Conservation (phyloP, 2,888 invertebrate species). For the Euplexia lucipara region DNA sequence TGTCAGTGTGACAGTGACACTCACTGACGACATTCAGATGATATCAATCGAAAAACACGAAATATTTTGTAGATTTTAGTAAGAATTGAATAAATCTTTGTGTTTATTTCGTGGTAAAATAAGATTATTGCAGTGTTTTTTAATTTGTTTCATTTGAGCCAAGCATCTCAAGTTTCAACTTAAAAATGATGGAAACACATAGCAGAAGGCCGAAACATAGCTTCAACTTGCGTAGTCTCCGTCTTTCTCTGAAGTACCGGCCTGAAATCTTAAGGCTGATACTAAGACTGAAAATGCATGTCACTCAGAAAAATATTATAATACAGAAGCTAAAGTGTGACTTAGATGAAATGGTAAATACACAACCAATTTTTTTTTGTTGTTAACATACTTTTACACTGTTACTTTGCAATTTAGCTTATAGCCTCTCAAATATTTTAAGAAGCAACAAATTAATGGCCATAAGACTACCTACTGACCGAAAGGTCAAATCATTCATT, state of each 20-base stretch:
- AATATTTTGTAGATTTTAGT: background rate
- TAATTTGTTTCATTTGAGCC: constrained; percentile 3
- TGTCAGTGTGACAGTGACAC: no score
- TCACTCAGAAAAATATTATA: constrained; percentile 90
- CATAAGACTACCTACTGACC: no score
- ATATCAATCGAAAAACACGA: background rate
- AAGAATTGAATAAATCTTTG: background rate
- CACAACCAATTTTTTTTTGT: constrained; percentile 4
- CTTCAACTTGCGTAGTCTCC: constrained; percentile 73
- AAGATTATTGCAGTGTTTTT: background rate
- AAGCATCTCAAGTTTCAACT: background rate
- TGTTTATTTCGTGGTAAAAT: background rate
- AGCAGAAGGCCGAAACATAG: constrained; percentile 60
- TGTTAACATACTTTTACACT: background rate
- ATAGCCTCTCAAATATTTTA: no score
- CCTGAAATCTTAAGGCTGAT: constrained; percentile 92
- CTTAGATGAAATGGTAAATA: constrained; percentile 87
- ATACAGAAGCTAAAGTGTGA: constrained; percentile 91
- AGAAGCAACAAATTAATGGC: background rate
- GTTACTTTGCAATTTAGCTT: background rate
- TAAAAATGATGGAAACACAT: constrained; percentile 57
- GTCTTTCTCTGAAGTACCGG: constrained; percentile 87
- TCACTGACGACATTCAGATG: no score
- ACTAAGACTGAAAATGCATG: constrained; percentile 89
- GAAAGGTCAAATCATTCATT: no score